Base-by-base conservation (phyloP, 2,113 vertebrate genomes). In the Sturnira hondurensis region DNA sequence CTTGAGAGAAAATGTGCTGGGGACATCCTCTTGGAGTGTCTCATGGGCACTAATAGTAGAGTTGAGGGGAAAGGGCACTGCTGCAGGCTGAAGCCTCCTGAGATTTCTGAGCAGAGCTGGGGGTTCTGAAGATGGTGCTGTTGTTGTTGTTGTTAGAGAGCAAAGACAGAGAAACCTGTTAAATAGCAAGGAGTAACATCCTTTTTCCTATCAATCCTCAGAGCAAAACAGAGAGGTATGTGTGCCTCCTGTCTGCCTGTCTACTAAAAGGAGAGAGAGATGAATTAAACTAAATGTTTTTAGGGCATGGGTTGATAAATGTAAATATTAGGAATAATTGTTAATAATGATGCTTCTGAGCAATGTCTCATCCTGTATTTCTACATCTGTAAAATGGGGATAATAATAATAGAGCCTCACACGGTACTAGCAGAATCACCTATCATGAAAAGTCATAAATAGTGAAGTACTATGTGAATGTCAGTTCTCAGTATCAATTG, bases 251-350 rank as follows among this genome's bases (percentile, higher is more conserved):
- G 68, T 41, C 3, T 56, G 31, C 70, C 14, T 70, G 16, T 78
- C 45, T 54, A 85, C 7, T 19, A n/a, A 76, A 71, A 78, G 43
- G 41, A 85, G 86, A 80, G 47, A 31, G 36, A 84, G 38, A 84
- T 8, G 28, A 85, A 63, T 77, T 56, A 65, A 54, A 47, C 71
- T 14, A 36, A 63, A 68, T 41, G 5, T 56, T 93, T 86, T 31
- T 63, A 95, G 86, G 70, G 91, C 10, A 19, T 36, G 11, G 33
- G 11, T 12, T 89, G 43, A 73, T 58, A 52, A 41, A 70, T 14
- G 28, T 15, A 68, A 56, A 19, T 52, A 10, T 70, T 65, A 77
- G 71, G 24, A 89, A 31, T 71, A 9, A 86, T 11, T 33, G 43
- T 71, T 71, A 68, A 61, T 26, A 33, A 65, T 2, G 26, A 41